Conservation (phyloP, 2,113 vertebrate genomes). For the Recurvirostra avosetta region DNA sequence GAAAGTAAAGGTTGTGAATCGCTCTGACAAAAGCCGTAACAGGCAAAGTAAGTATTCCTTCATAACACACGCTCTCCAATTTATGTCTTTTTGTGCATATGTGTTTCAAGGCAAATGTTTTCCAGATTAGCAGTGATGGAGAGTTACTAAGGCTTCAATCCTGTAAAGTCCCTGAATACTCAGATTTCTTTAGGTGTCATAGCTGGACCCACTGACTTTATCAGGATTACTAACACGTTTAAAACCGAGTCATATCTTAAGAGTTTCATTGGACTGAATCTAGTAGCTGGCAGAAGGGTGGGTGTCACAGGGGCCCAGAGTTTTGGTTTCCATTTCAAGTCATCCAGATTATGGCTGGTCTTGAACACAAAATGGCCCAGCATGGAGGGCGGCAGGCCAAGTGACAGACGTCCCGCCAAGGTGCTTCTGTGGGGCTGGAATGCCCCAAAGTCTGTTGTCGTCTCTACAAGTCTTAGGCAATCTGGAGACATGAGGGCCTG, state of each 20-base stretch:
- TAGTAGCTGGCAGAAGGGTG: background rate
- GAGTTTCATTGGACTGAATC: background rate
- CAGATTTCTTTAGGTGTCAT: background rate
- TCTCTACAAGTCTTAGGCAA: background rate
- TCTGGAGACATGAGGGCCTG: background rate
- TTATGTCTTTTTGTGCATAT: background rate
- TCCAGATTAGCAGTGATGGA: background rate
- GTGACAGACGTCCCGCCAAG: accelerated
- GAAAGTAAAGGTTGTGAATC: background rate
- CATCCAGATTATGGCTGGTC: background rate
- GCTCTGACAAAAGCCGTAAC: background rate
- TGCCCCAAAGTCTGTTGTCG: background rate
- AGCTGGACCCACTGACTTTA: background rate
- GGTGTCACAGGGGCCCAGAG: background rate
- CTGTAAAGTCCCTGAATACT: background rate
- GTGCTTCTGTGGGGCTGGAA: accelerated
- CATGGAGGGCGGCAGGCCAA: background rate
- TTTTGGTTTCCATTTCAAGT: background rate
- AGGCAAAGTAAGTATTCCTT: background rate
- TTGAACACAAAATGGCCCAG: accelerated
- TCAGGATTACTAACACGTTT: background rate
- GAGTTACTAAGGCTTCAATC: background rate
- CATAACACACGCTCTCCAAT: background rate
- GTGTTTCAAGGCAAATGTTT: background rate
- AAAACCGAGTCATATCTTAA: background rate